Percentiles rank a stretch among this genome's conserved stretches.
Evolutionary conservation across 2,888 invertebrate species (phyloP).

Genomic region (Syritta pipiens): DNA sequence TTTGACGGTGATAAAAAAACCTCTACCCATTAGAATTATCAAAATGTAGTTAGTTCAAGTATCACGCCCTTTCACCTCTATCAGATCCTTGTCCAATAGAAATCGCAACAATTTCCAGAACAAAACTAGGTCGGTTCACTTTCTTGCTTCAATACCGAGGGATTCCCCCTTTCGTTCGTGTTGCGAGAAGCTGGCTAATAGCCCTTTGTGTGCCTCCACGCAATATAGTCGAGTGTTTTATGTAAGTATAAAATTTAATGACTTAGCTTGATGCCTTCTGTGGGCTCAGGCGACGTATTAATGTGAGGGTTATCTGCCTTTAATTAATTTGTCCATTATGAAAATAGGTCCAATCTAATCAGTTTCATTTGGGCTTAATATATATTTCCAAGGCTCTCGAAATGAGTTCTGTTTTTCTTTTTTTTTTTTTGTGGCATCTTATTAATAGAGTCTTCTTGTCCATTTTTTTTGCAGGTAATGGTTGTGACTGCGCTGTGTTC

Average conservation of each 20-base stretch:
- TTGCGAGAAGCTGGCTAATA: conserved; percentile 14
- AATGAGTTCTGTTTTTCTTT: background rate
- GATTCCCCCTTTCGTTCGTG: background rate
- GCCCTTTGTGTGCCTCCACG: no score
- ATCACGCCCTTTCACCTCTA: no score
- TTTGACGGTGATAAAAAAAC: no score
- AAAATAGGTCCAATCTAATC: conserved; percentile 54
- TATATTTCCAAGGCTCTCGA: background rate
- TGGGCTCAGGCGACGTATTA: conserved; percentile 6
- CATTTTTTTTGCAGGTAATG: conserved; percentile 74
- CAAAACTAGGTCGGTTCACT: no score
- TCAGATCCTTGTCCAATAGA: no score
- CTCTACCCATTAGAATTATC: no score
- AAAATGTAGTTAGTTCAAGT: no score
- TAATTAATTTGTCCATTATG: no score
- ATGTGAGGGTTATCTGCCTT: conserved; percentile 62
- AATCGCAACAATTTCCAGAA: no score
- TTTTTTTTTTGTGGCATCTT: background rate
- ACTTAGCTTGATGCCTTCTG: conserved; percentile 42
- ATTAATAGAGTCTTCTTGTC: background rate
- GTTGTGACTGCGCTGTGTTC: conserved; percentile 77
- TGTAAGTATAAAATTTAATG: conserved; percentile 39
- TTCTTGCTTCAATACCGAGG: no score
- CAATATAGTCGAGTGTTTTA: no score
- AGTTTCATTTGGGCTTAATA: conserved; percentile 48